phyloP scores from a whole-genome alignment of 2,113 vertebrate species.

The Labeo catla region DNA sequence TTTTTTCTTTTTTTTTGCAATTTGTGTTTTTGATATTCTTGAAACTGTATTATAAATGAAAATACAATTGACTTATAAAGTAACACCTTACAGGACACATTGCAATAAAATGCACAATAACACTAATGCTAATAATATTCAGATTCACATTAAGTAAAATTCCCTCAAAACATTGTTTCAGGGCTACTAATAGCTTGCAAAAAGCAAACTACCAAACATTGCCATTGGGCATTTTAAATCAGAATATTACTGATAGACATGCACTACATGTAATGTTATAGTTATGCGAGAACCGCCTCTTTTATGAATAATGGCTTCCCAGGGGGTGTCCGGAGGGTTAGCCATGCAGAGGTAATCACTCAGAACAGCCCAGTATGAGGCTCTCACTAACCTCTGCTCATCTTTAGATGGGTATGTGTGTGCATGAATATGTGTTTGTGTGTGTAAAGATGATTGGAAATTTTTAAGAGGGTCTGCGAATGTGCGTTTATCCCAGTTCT shows the following conservation, averaged over 20 bases:
- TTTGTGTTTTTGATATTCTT: neutral
- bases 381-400: conserved; percentile 63
- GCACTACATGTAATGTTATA: neutral
- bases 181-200: neutral
- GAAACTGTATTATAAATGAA: neutral
- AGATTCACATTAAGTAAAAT: no score
- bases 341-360: conserved; percentile 71
- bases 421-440: neutral
- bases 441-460: neutral
- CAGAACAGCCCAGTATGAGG: conserved; percentile 71
- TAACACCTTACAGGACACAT: neutral
- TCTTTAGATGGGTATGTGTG: neutral
- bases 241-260: neutral
- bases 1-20: no score
- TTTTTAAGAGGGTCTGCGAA: neutral
- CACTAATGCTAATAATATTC: neutral
- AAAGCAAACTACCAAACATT: neutral
- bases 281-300: conserved; percentile 52
- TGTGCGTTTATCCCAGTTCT: neutral
- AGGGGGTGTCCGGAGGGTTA: conserved; percentile 69
- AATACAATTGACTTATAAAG: neutral
- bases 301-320: conserved; percentile 72
- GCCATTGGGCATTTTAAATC: neutral
- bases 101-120: neutral
- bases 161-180: neutral